These are phyloP conservation scores for Agonopterix alstromeriana DNA, from an alignment of 2,888 invertebrate genomes.

Conservation along the genomic window DNA sequence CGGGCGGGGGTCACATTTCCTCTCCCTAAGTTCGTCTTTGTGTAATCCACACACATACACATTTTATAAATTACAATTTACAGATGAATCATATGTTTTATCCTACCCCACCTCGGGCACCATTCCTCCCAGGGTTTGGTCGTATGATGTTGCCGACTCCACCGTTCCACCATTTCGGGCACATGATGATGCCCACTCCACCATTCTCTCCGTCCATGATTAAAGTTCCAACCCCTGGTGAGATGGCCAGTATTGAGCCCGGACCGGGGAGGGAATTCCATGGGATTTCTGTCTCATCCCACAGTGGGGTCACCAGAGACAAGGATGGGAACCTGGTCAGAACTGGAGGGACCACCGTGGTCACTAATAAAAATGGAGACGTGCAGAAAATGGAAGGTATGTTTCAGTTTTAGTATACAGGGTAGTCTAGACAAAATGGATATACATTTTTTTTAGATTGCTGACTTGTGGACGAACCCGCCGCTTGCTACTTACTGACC, in stretches of 20 bases:
- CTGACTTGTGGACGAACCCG: no score
- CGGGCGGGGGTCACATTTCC: no score
- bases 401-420: no score
- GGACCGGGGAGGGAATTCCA: conserved; percentile 22
- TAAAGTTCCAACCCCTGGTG: conserved; percentile 20
- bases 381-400: not conserved
- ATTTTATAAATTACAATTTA: no score
- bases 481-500: no score
- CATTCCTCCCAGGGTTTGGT: not conserved
- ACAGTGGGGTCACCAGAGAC: conserved; percentile 14
- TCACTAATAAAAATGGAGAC: conserved; percentile 28
- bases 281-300: conserved; percentile 22
- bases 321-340: conserved; percentile 25
- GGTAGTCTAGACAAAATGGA: no score
- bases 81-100: no score
- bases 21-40: not conserved
- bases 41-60: not conserved
- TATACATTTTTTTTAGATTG: no score
- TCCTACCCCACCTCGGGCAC: not conserved
- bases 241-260: conserved; percentile 23
- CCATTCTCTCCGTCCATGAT: conserved; percentile 9
- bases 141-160: no score
- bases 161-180: not conserved
- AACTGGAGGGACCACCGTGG: conserved; percentile 23
- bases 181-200: conserved; percentile 7